Conservation (phyloP, 2,888 invertebrate genomes). For the Andrena trimmerana region DNA sequence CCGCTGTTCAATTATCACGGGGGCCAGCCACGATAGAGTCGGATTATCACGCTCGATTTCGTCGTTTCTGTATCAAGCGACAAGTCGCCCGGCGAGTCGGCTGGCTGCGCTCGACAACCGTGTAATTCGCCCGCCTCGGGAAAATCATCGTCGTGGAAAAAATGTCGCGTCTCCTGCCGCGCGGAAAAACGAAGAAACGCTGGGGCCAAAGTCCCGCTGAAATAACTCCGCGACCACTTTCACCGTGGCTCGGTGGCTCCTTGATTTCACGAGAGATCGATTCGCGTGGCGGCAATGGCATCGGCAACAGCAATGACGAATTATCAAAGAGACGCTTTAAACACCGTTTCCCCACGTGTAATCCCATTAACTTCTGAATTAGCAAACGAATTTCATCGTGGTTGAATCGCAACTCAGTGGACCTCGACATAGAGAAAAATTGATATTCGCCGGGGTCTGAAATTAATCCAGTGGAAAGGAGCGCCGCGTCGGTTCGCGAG, state of each 20-base stretch:
- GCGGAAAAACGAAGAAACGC: slow-evolving; percentile 44
- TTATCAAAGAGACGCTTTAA: not conserved
- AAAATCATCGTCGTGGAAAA: slow-evolving; percentile 79
- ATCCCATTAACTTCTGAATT: not conserved
- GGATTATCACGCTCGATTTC: slow-evolving; percentile 74
- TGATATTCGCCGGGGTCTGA: slow-evolving; percentile 58
- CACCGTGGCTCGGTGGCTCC: slow-evolving; percentile 30
- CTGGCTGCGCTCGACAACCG: slow-evolving; percentile 82
- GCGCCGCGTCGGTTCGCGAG: slow-evolving; percentile 43
- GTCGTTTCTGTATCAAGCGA: slow-evolving; percentile 73
- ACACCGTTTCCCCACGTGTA: not conserved
- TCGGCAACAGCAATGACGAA: not conserved
- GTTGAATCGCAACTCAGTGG: not conserved
- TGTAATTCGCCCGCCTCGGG: slow-evolving; percentile 81
- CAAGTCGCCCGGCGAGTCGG: slow-evolving; percentile 62
- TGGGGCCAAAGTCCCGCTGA: slow-evolving; percentile 22
- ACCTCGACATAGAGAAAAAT: slow-evolving; percentile 24
- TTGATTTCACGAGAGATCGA: slow-evolving; percentile 50
- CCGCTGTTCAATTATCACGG: slow-evolving; percentile 56
- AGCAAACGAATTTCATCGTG: not conserved
- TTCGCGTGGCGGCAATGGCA: slow-evolving; percentile 1
- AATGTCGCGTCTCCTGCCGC: slow-evolving; percentile 67
- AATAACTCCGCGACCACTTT: slow-evolving; percentile 29
- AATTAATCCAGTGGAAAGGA: slow-evolving; percentile 79
- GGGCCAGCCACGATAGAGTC: slow-evolving; percentile 34